Evolutionary conservation across 2,797 vertebrate genomes (phyloP), one percentile per base, ranked within the genome.

Genomic region (Hyperoplus lanceolatus): DNA sequence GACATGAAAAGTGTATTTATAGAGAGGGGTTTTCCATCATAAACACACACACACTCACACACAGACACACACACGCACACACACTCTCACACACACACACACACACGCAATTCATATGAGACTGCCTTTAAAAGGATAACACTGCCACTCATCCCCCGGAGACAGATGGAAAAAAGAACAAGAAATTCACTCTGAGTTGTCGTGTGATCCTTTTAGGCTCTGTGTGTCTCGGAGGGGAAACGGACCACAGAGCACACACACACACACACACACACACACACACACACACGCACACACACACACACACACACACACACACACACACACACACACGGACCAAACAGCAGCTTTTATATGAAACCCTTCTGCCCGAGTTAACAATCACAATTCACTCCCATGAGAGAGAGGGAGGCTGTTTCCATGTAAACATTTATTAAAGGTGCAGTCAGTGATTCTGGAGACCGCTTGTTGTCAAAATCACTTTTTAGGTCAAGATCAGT

Each of bases 131-230:
- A 63, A 77, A 15, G 50, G 54, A 74, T 89, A 76, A 58, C 63
- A 1, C n/a, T 55, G 70, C 73, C 76, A 75, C 48, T 71, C 87
- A 3, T 29, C 2, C 29, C 59, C 84, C 62, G 0, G 61, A 87
- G 89, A 87, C 7, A 0, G 38, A 18, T 48, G 51, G 36, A 66
- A 66, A 85, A 81, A 86, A 82, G 77, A 82, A 83, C 82, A 86
- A 83, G 77, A 82, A 83, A 69, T 74, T 72, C 81, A 77, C 76
- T 77, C 85, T 64, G 71, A 80, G 86, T 63, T 65, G 29, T 77
- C 46, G 67, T 90, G 88, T 82, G 82, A 90, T 79, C 81, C 86
- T 91, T 90, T 91, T 84, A 85, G 86, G 84, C 71, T 76, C 68
- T 68, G 49, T 71, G 78, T 77, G 72, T 55, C 87, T 89, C 85